Conservation (phyloP, 2,113 vertebrate genomes). For the Corapipo altera region DNA sequence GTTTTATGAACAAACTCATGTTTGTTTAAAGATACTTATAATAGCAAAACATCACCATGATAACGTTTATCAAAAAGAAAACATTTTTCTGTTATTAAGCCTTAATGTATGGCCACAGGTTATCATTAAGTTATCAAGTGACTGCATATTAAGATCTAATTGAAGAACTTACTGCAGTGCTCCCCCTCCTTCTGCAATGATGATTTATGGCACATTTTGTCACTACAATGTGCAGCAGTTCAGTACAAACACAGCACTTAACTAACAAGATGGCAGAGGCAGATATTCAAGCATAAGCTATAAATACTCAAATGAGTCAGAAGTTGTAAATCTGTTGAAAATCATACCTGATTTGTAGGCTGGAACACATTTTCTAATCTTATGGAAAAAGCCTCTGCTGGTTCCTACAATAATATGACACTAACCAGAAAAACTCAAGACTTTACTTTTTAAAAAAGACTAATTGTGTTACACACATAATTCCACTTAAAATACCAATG, state of each 20-base stretch:
- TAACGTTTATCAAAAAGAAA: slow-evolving; percentile 36
- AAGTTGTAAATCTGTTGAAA: slow-evolving; percentile 30
- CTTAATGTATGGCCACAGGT: not conserved
- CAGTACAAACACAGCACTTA: slow-evolving; percentile 41
- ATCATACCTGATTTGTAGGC: slow-evolving; percentile 24
- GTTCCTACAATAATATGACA: not conserved
- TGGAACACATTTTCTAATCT: slow-evolving; percentile 5
- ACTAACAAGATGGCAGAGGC: slow-evolving; percentile 50
- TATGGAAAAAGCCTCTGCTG: not conserved
- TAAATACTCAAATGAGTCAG: slow-evolving; percentile 59
- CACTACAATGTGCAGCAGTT: slow-evolving; percentile 26
- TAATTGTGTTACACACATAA: not conserved
- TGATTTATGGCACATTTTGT: slow-evolving; percentile 54
- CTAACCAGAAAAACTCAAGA: not conserved
- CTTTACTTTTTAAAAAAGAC: not conserved
- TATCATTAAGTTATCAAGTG: slow-evolving; percentile 46
- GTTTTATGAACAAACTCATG: slow-evolving; percentile 16
- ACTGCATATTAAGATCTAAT: slow-evolving; percentile 48
- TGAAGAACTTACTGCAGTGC: slow-evolving; percentile 28
- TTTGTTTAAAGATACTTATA: slow-evolving; percentile 30
- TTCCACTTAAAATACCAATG: not conserved
- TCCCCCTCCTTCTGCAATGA: slow-evolving; percentile 11
- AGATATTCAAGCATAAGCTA: slow-evolving; percentile 49
- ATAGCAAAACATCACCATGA: not conserved
- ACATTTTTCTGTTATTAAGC: slow-evolving; percentile 2